Conservation (phyloP, 2,888 invertebrate genomes). For the Drosophila heteroneura region DNA sequence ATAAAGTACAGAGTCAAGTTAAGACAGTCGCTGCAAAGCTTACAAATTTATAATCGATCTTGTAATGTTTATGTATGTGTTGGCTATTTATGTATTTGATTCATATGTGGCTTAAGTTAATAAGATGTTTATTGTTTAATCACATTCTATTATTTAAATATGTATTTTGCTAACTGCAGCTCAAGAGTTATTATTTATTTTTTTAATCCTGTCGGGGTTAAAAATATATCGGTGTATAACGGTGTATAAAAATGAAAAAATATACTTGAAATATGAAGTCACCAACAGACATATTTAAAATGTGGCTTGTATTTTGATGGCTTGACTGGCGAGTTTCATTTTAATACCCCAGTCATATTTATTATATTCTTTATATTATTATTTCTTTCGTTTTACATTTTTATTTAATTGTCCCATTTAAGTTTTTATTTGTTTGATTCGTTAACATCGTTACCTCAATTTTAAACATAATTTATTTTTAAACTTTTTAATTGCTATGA, state of each 20-base stretch:
- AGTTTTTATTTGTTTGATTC: background rate
- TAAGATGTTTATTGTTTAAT: background rate
- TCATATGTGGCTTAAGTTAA: background rate
- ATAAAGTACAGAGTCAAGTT: conserved; percentile 8
- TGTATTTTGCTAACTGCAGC: background rate
- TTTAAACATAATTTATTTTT: background rate
- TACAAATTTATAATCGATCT: no score
- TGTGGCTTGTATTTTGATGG: background rate
- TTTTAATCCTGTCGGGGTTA: background rate
- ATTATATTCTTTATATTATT: background rate
- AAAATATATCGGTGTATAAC: background rate
- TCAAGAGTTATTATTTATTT: background rate
- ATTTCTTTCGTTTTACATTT: background rate
- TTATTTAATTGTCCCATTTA: background rate
- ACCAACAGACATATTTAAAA: background rate
- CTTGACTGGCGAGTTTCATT: background rate
- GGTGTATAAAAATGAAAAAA: background rate
- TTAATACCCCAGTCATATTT: background rate
- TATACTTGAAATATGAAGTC: background rate
- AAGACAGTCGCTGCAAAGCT: background rate
- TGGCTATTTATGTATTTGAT: background rate
- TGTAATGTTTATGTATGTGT: background rate
- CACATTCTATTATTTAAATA: background rate
- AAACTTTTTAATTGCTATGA: background rate
- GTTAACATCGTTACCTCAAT: background rate